Evolutionary conservation across 2,888 invertebrate genomes (phyloP), one percentile per base, ranked within the genome.

Genomic region (Oasisia sp.): DNA sequence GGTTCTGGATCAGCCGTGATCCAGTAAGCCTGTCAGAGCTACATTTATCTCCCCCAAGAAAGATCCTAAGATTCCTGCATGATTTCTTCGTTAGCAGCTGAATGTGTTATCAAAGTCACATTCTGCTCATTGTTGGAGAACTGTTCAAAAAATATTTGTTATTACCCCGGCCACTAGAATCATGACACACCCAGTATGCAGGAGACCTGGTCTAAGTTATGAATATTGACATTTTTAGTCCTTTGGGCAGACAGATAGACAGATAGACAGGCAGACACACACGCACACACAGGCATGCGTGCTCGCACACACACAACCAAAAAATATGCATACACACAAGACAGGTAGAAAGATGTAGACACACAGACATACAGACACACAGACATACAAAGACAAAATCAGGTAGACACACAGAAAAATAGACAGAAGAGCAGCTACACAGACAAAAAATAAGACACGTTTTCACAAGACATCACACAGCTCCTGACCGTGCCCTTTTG

Each of bases 401-500:
- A 74, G 19, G 19, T 3, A 27, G 19, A 74, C 58, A 58, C 27
- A 58, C 27, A 27, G 19, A 74, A 5, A 27, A 14, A 74, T 19
- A 27, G 3, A 74, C 74, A 74, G 2, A 74, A 5, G 7, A 5
- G 19, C 74, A 74, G 19, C 14, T 19, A 74, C 27, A 74, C 74
- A 74, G 19, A 74, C 74, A 74, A 0, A 74, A 7, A 74, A 14
- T 27, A 14, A 27, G 27, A 19, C 74, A 74, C 3, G 90, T 90
- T 90, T 44, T 38, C 44, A 19, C 32, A 44, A n/a, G n/a, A 50
- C 50, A 74, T 27, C 74, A 74, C 0, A 7, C n/a, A 27, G 74
- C 27, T 19, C 12, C 56, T 14, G 19, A n/a, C 32, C 8, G 27
- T 19, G 32, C 19, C 91, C 93, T 94, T 89, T 90, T 58, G 12